Evolutionary conservation across 37 sponge, comb jelly and placozoan species (phyloP).

Genomic region (Beroe ovata): DNA sequence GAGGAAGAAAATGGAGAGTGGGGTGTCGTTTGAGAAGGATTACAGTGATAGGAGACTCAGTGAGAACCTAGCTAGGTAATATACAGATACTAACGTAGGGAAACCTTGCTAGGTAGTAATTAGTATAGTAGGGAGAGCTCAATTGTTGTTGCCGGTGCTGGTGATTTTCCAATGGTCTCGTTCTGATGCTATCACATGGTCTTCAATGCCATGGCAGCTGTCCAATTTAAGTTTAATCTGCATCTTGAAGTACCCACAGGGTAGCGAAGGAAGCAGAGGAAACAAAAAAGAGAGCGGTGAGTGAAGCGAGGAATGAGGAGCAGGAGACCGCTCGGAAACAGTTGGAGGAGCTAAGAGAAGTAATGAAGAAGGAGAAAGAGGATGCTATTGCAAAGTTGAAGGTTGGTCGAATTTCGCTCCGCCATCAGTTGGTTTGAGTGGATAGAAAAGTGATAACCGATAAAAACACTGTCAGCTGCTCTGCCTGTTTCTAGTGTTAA

Average conservation of each 20-base stretch:
- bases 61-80: constrained; percentile 42
- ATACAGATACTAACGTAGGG: too few species aligned
- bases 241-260: constrained; percentile 1
- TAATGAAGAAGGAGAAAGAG: neutral
- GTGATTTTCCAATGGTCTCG: too few species aligned
- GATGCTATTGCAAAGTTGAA: constrained; percentile 24
- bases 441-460: too few species aligned
- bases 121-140: too few species aligned
- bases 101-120: too few species aligned
- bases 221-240: neutral
- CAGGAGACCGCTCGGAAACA: neutral
- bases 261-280: constrained; percentile 1
- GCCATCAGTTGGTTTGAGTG: too few species aligned
- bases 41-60: constrained; percentile 34
- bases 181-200: too few species aligned
- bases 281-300: neutral
- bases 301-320: constrained; percentile 39
- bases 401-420: neutral
- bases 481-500: too few species aligned
- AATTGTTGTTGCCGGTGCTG: too few species aligned
- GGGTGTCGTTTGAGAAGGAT: constrained; percentile 50
- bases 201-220: neutral
- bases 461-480: too few species aligned
- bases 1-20: constrained; percentile 18
- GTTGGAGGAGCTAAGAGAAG: neutral